A percentile compares a stretch with the other conserved stretches of the same genome.
phyloP scores from a whole-genome alignment of 2,888 invertebrate genomes.

The Helobdella robusta region DNA sequence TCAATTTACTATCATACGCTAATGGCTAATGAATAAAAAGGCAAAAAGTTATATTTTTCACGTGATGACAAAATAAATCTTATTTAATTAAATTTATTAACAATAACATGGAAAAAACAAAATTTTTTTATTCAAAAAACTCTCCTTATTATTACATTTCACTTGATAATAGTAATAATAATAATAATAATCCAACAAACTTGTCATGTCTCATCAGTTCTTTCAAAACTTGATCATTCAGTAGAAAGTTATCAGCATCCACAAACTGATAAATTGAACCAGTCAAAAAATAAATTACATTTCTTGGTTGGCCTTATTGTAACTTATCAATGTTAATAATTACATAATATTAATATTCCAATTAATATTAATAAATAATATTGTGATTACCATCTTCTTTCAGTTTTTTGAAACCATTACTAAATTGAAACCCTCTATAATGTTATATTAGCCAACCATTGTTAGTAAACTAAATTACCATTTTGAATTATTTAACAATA shows the following conservation, averaged over 20 bases:
- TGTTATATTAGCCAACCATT: too few species aligned
- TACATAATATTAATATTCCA: neutral
- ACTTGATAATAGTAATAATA: neutral
- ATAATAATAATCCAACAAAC: conserved; percentile 25
- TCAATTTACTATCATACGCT: too few species aligned
- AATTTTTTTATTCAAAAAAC: neutral
- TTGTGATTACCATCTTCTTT: too few species aligned
- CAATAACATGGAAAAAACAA: neutral
- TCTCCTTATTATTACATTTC: neutral
- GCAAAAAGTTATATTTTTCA: too few species aligned
- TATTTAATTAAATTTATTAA: neutral
- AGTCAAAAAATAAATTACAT: neutral
- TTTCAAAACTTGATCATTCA: conserved; percentile 50
- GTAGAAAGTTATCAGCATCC: conserved; percentile 47
- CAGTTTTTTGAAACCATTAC: too few species aligned
- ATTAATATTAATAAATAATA: conserved; percentile 5
- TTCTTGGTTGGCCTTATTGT: too few species aligned
- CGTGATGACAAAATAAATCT: neutral
- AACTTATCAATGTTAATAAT: too few species aligned
- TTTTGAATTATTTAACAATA: too few species aligned
- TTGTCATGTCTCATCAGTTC: conserved; percentile 54
- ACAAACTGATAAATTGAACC: conserved; percentile 39
- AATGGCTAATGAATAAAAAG: too few species aligned
- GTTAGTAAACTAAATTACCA: too few species aligned
- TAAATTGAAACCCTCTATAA: too few species aligned